Percentiles rank a stretch among this genome's conserved stretches.
These are phyloP conservation scores for Caenorhabditis afra DNA, from an alignment of 2,888 invertebrate genomes.

Conservation along the genomic window DNA sequence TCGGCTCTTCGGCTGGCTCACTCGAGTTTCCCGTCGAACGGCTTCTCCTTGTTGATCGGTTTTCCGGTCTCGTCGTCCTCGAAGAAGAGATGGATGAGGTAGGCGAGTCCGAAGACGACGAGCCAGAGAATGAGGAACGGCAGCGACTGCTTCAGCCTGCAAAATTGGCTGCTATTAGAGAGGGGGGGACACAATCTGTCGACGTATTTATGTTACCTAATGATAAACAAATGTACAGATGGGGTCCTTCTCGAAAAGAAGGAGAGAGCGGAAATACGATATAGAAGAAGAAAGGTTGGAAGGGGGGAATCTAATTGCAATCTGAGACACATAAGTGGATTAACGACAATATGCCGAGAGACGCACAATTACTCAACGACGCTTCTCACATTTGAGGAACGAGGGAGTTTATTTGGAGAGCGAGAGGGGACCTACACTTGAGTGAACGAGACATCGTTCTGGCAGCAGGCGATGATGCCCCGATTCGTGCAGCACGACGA, in stretches of 20 bases:
- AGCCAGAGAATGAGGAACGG: slow-evolving; percentile 48
- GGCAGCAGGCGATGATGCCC: slow-evolving; percentile 52
- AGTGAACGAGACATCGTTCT: slow-evolving; percentile 50
- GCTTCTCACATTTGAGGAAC: slow-evolving; percentile 23
- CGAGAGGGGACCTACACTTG: slow-evolving; percentile 45
- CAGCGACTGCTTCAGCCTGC: slow-evolving; percentile 44
- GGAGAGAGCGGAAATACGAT: slow-evolving; percentile 33
- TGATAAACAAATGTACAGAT: slow-evolving; percentile 58
- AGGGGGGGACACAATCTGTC: slow-evolving; percentile 35
- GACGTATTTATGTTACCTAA: slow-evolving; percentile 51
- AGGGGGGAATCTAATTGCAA: slow-evolving; percentile 42
- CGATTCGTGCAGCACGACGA: slow-evolving; percentile 48
- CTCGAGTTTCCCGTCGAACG: slow-evolving; percentile 37
- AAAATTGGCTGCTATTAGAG: slow-evolving; percentile 42
- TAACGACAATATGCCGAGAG: slow-evolving; percentile 39
- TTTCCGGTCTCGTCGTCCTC: slow-evolving; percentile 54
- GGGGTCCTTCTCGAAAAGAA: slow-evolving; percentile 19
- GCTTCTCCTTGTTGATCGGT: slow-evolving; percentile 48
- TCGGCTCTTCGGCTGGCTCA: too few species aligned
- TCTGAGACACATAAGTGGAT: slow-evolving; percentile 54
- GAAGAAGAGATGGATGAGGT: slow-evolving; percentile 43
- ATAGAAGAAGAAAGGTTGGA: slow-evolving; percentile 31
- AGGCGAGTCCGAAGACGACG: slow-evolving; percentile 49
- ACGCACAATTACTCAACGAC: slow-evolving; percentile 37
- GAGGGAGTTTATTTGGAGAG: background rate